A percentile compares a stretch with the other conserved stretches of the same genome.
Evolutionary conservation across 2,113 vertebrate species (phyloP).

Genomic region (Gadus macrocephalus): DNA sequence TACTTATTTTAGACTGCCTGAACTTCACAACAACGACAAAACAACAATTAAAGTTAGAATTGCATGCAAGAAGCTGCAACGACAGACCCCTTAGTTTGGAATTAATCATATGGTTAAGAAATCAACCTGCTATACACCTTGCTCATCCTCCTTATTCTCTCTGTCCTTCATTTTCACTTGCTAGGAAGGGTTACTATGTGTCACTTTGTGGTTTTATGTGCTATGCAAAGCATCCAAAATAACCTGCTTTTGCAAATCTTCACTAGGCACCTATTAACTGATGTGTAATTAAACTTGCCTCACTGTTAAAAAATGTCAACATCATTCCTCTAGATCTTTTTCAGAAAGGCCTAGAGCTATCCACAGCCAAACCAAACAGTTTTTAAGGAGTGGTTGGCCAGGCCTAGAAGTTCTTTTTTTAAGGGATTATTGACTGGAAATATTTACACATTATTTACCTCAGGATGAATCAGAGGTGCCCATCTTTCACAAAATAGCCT

Average conservation of each 20-base stretch:
- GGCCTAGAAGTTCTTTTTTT: neutral
- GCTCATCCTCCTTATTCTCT: neutral
- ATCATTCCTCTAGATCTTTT: neutral
- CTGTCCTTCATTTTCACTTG: neutral
- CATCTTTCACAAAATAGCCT: no score
- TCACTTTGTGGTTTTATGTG: neutral
- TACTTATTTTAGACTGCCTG: no score
- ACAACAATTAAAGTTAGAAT: no score
- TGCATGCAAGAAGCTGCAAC: no score
- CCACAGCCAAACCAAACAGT: neutral
- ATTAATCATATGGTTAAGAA: no score
- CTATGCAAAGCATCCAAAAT: slow-evolving; percentile 11
- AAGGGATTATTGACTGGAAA: neutral
- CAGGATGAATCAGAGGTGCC: neutral
- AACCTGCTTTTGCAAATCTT: slow-evolving; percentile 11
- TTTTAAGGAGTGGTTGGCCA: neutral
- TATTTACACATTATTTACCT: neutral
- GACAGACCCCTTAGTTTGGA: no score
- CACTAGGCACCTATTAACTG: no score
- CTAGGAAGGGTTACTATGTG: slow-evolving; percentile 12
- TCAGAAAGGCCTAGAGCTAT: no score
- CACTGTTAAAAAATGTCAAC: slow-evolving; percentile 26
- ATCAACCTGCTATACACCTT: no score
- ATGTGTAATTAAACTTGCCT: no score
- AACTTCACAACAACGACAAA: no score